Base-by-base conservation (phyloP, 1,140 invertebrate genomes). In the Zophobas morio region DNA sequence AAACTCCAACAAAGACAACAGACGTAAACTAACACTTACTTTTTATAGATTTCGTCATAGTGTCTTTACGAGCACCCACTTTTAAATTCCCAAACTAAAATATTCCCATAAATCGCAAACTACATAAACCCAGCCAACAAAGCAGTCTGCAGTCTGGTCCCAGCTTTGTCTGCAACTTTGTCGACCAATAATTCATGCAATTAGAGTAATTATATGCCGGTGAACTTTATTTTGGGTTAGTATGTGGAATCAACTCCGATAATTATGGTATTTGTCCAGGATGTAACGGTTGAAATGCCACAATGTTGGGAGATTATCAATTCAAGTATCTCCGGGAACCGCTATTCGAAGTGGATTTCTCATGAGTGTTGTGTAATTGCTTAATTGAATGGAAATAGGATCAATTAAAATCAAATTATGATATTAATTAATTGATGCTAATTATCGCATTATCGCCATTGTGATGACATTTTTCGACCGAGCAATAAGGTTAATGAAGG, bases 331-430 rank as follows among this genome's bases (percentile, higher is more conserved):
- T 46, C n/a, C 49, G n/a, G 2, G 4, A 51, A 51, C 49, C n/a
- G 49, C n/a, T 20, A 51, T 51, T 4, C 2, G 49, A 51, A 51
- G 49, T 51, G 49, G 49, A 5, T 5, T 51, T 51, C 49, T 51
- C 49, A 51, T 51, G 49, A 20, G 49, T 51, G 49, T 51, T 51
- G n/a, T 51, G 49, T 51, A 51, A 51, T 20, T 51, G 49, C n/a
- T 51, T 51, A 51, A 51, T 51, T 51, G n/a, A 51, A 20, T 51
- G 49, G 49, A 51, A 51, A 51, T 51, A 5, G n/a, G 4, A 51
- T 51, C 49, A 20, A 6, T 20, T 51, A 51, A 51, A 20, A 51
- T 6, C 49, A 4, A 46, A 4, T 46, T 8, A 46, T 46, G 8
- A 46, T 8, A 46, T 46, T 46, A 46, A 46, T 46, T 46, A 46